phyloP scores from a whole-genome alignment of 2,113 vertebrate species.

The Gallinago jamesoni region DNA sequence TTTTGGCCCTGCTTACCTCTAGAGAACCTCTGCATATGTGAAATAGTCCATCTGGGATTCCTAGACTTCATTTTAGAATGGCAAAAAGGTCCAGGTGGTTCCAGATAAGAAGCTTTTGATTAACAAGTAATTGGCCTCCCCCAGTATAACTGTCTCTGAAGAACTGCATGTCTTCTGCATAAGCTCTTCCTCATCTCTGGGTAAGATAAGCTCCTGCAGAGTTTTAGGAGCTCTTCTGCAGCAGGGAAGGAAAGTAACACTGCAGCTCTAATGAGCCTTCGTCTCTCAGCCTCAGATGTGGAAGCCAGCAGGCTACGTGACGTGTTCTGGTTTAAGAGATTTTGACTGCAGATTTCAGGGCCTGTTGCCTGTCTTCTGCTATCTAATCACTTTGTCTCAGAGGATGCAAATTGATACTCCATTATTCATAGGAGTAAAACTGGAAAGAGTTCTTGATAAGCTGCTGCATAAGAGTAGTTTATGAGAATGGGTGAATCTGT shows the following conservation, averaged over 20 bases:
- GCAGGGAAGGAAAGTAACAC: conserved; percentile 19
- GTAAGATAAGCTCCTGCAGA: conserved; percentile 45
- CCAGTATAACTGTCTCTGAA: not conserved
- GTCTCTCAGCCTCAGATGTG: not conserved
- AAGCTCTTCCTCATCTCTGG: not conserved
- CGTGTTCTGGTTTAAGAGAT: not conserved
- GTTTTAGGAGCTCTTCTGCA: conserved; percentile 48
- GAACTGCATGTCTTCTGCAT: conserved; percentile 14
- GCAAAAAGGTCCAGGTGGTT: conserved; percentile 25
- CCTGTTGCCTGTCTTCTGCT: not conserved
- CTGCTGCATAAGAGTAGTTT: not conserved
- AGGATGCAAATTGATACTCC: not conserved
- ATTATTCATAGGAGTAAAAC: not conserved
- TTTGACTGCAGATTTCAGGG: not conserved
- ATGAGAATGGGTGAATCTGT: not conserved
- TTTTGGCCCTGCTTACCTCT: not conserved
- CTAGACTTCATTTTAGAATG: not conserved
- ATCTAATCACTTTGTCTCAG: not conserved
- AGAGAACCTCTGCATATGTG: not conserved
- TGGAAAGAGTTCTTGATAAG: not conserved
- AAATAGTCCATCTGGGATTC: not conserved
- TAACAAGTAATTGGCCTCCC: conserved; percentile 27
- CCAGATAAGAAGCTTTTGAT: conserved; percentile 65
- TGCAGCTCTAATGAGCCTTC: conserved; percentile 24
- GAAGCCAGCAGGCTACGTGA: not conserved